Base-by-base conservation (phyloP, 2,888 invertebrate genomes). In the Mamestra brassicae region DNA sequence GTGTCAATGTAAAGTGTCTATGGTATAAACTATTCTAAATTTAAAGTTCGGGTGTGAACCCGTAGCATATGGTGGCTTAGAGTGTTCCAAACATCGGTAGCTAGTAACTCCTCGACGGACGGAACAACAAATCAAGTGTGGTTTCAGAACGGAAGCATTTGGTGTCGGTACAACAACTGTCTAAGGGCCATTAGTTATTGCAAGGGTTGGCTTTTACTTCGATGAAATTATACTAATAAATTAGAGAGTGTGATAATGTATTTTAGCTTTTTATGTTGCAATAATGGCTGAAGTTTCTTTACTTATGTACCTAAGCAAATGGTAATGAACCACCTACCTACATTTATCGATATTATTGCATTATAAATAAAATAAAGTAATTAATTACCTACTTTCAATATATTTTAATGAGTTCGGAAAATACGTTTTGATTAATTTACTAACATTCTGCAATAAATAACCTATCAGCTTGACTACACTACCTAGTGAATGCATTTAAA, bases 61-160 rank as follows among this genome's bases (percentile, higher is more conserved):
- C 85, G 78, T 85, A 90, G 92, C 95, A 95, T 93, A 95, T 96
- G 95, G 94, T 89, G 90, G 88, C 84, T 90, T 89, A 89, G 87
- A 94, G 92, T 92, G 94, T 92, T 93, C 89, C 89, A 90, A 94
- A 93, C 92, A 92, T 89, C 84, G 89, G 87, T 88, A 47, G 88
- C 89, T 81, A 80, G 91, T 95, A 94, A 94, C 93, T 95, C 93
- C 90, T 88, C 85, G 83, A 83, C 84, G 90, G 90, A 93, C 94
- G 94, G 94, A 94, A 95, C 94, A 87, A 95, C 95, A 95, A 95
- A 96, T 96, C 95, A 95, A 93, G 90, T 94, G 95, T 87, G 95
- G 95, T 95, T 94, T 93, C 88, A 91, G 90, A 91, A 90, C 94
- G 95, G 95, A 95, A 95, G 92, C 93, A 90, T 93, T 95, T 85